Evolutionary conservation across 2,888 invertebrate genomes (phyloP), one percentile per base, ranked within the genome.

Genomic region (Macaria liturata): DNA sequence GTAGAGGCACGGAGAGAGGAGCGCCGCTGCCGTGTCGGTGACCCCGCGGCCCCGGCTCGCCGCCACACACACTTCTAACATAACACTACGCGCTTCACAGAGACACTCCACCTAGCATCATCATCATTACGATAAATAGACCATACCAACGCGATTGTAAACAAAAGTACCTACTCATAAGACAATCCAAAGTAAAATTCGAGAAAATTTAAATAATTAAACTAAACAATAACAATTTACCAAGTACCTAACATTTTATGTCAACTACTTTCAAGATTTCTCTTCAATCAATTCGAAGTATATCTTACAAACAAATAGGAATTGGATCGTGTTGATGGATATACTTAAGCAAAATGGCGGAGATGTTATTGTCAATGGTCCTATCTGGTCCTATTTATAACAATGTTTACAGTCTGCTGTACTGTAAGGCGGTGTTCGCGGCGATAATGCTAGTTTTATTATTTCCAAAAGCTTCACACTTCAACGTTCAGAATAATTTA

Each of bases 41-140:
- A 90, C 89, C 89, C 81, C 87, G 78, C 84, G 82, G 86, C 84
- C 81, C 83, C 82, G 82, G 76, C 82, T 78, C 76, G 74, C 68
- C 72, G 65, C 72, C 71, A 72, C 63, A 65, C 64, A 67, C 67
- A 55, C 55, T 46, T 42, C 49, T 53, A 64, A 59, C 64, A 62
- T 53, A 64, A 59, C 64, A 62, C 62, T 55, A 63, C 59, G 57
- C 59, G 62, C 60, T 73, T 72, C 74, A 72, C 75, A 71, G 75
- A 77, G 75, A 68, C 76, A 76, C 76, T 77, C 74, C 80, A 42
- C 74, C 75, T 74, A 74, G 74, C 72, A 73, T 75, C 75, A 70
- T 72, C 61, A 62, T 61, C 54, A 49, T 6, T 37, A 6, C 34
- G 7, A 6, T 37, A 37, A 2, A 37, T 37, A 37, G 3, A 37